These are phyloP conservation scores for Spheniscus mendiculus DNA, from an alignment of 2,113 vertebrate genomes.

Conservation along the genomic window DNA sequence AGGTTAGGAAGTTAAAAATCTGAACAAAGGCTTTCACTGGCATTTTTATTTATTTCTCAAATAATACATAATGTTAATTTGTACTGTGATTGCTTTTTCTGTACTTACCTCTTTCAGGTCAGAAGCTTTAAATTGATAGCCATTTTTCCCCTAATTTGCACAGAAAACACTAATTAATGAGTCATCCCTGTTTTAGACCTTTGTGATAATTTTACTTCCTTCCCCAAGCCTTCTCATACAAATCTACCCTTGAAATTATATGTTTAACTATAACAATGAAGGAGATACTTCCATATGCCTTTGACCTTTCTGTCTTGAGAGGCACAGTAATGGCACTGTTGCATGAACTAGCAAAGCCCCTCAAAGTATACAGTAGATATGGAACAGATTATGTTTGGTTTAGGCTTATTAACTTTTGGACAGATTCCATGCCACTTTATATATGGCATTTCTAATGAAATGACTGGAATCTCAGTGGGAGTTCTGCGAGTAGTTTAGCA, in stretches of 20 bases:
- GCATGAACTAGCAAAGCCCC: neutral
- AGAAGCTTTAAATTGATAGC: neutral
- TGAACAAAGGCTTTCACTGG: neutral
- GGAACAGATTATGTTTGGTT: neutral
- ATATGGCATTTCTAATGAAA: neutral
- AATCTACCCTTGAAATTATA: neutral
- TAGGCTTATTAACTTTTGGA: neutral
- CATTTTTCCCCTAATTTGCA: neutral
- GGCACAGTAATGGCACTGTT: neutral
- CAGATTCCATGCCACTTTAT: neutral
- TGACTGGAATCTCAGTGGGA: neutral
- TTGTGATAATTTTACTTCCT: neutral
- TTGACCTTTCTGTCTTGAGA: neutral
- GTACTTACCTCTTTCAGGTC: neutral
- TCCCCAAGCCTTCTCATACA: neutral
- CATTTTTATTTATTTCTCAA: constrained; percentile 8
- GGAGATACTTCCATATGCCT: neutral
- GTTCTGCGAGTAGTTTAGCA: neutral
- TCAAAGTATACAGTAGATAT: neutral
- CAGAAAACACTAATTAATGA: neutral
- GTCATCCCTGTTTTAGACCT: neutral
- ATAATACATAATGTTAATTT: neutral
- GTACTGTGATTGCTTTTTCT: neutral
- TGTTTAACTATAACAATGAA: neutral
- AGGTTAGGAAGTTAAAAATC: neutral